Conservation (phyloP, 2,888 invertebrate species). For the Erannis defoliaria region DNA sequence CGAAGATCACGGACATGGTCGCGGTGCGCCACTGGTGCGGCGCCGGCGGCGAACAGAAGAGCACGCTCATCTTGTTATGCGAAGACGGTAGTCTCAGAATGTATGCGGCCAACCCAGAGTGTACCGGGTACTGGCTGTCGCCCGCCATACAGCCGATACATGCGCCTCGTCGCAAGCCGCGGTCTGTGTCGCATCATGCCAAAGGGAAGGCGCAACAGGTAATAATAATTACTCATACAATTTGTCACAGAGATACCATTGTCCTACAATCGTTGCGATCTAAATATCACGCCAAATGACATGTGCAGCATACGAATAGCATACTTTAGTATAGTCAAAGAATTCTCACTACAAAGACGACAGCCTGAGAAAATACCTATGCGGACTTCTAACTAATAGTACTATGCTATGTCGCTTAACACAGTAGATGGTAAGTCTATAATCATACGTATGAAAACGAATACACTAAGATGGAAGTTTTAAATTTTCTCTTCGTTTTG, state of each 20-base stretch:
- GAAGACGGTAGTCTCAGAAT: conserved; percentile 98
- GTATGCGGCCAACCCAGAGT: conserved; percentile 95
- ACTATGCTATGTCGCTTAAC: neutral
- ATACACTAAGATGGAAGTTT: neutral
- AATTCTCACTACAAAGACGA: too few relatives aligned
- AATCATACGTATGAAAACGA: neutral
- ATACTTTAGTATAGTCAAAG: too few relatives aligned
- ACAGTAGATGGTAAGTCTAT: neutral
- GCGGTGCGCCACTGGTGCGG: conserved; percentile 95
- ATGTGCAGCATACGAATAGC: too few relatives aligned
- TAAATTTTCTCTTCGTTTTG: too few relatives aligned
- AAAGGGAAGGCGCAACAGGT: conserved; percentile 76
- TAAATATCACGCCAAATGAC: too few relatives aligned
- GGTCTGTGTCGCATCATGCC: conserved; percentile 63
- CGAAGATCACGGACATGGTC: conserved; percentile 98
- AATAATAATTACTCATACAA: conserved; percentile 12
- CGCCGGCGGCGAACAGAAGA: conserved; percentile 93
- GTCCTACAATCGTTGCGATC: too few relatives aligned
- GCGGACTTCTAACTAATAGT: too few relatives aligned
- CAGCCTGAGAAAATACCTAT: too few relatives aligned
- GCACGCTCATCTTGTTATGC: conserved; percentile 96
- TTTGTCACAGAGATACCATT: too few relatives aligned
- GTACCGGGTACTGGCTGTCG: conserved; percentile 89
- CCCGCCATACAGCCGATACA: conserved; percentile 85
- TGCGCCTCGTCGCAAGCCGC: conserved; percentile 70